phyloP scores from a whole-genome alignment of 2,113 vertebrate genomes.

The Lepidiolamprologus cunningtoni region DNA sequence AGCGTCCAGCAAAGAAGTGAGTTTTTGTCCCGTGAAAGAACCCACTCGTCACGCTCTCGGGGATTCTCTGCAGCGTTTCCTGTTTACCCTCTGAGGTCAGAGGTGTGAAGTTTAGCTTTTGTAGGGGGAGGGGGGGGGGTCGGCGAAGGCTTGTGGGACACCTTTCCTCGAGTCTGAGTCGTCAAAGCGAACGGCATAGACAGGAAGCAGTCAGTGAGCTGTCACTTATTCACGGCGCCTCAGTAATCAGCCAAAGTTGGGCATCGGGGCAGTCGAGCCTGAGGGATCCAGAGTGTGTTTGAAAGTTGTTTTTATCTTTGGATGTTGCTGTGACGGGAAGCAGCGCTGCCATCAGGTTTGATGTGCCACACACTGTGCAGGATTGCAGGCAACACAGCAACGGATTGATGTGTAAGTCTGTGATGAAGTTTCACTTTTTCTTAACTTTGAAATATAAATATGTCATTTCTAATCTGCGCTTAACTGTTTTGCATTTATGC shows the following conservation, averaged over 20 bases:
- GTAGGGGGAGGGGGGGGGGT: neutral
- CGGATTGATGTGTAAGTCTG: neutral
- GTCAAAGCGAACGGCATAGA: neutral
- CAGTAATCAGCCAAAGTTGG: neutral
- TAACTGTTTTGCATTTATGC: neutral
- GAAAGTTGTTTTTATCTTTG: neutral
- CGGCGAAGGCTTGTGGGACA: neutral
- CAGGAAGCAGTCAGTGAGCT: conserved; percentile 29
- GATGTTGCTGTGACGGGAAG: neutral
- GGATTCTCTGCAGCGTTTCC: neutral
- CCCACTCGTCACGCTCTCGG: neutral
- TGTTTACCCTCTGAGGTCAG: neutral
- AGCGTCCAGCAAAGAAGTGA: neutral
- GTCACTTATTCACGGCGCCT: conserved; percentile 11
- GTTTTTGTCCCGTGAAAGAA: neutral
- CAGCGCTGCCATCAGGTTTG: neutral
- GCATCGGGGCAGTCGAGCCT: neutral
- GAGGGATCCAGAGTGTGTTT: neutral
- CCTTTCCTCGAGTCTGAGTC: neutral
- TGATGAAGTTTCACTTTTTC: neutral
- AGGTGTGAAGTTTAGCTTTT: neutral
- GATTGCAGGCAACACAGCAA: neutral
- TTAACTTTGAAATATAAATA: neutral
- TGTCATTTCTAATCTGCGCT: neutral
- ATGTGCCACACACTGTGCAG: neutral